Conservation (phyloP, 2,113 vertebrate species). For the Steatornis caripensis region DNA sequence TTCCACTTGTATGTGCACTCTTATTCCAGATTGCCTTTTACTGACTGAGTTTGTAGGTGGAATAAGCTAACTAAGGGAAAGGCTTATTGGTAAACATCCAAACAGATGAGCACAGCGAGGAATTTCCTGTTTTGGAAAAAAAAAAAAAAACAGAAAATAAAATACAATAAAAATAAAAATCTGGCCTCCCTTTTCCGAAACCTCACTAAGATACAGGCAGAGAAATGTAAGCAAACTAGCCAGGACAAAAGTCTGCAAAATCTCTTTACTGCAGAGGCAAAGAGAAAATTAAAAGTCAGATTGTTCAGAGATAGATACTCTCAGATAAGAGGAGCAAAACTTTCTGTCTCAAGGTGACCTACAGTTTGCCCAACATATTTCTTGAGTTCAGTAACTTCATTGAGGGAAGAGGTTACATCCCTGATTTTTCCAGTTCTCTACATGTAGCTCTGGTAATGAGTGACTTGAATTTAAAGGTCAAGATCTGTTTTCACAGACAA, state of each 20-base stretch:
- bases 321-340: not conserved
- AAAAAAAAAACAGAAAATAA: not conserved
- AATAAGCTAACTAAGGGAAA: slow-evolving; percentile 16
- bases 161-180: too few species aligned
- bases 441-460: not conserved
- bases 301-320: not conserved
- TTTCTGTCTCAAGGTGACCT: slow-evolving; percentile 8
- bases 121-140: not conserved
- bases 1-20: not conserved
- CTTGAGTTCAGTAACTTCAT: not conserved
- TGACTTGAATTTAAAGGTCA: slow-evolving; percentile 36
- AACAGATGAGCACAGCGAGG: not conserved
- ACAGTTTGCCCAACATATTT: not conserved
- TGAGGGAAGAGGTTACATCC: not conserved
- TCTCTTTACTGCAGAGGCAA: not conserved
- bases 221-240: not conserved
- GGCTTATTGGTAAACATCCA: slow-evolving; percentile 25
- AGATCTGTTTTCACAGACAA: slow-evolving; percentile 25
- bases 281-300: not conserved
- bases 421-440: not conserved
- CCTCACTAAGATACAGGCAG: not conserved
- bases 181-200: not conserved
- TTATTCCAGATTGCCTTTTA: not conserved
- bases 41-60: not conserved
- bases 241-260: not conserved